phyloP scores from a whole-genome alignment of 2,113 vertebrate genomes.

The Larimichthys polyactis region DNA sequence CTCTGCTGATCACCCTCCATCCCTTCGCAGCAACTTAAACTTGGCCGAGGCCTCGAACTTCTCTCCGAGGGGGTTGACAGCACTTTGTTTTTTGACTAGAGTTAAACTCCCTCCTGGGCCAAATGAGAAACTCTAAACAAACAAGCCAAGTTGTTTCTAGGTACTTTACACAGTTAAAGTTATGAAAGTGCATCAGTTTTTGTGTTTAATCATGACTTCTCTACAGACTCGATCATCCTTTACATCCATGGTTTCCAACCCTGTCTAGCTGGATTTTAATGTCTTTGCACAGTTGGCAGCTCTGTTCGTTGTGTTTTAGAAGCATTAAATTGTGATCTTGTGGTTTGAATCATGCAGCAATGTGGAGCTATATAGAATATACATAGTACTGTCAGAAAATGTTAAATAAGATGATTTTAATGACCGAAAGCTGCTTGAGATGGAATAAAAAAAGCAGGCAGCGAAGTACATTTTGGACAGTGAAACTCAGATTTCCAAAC shows the following conservation, averaged over 20 bases:
- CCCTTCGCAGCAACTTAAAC: constrained; percentile 55
- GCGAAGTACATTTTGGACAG: not conserved
- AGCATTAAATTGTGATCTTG: not conserved
- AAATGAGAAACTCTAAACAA: constrained; percentile 49
- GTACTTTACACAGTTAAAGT: constrained; percentile 10
- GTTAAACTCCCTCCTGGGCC: constrained; percentile 65
- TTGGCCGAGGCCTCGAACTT: constrained; percentile 65
- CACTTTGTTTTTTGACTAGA: constrained; percentile 61
- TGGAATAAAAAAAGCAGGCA: not conserved
- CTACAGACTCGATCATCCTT: not conserved
- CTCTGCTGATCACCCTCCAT: constrained; percentile 71
- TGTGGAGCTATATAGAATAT: not conserved
- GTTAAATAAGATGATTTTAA: not conserved
- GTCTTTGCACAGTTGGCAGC: not conserved
- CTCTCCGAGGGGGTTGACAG: constrained; percentile 71
- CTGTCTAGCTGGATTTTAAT: not conserved
- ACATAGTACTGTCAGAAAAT: not conserved
- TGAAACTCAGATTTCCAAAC: constrained; percentile 32
- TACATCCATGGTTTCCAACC: not conserved
- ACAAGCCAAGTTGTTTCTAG: constrained; percentile 37
- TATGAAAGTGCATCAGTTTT: not conserved
- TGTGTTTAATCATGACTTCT: not conserved
- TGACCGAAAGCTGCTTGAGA: not conserved
- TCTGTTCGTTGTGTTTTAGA: not conserved
- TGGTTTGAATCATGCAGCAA: not conserved